phyloP scores from a whole-genome alignment of 2,797 vertebrate species.

The Trematomus bernacchii region DNA sequence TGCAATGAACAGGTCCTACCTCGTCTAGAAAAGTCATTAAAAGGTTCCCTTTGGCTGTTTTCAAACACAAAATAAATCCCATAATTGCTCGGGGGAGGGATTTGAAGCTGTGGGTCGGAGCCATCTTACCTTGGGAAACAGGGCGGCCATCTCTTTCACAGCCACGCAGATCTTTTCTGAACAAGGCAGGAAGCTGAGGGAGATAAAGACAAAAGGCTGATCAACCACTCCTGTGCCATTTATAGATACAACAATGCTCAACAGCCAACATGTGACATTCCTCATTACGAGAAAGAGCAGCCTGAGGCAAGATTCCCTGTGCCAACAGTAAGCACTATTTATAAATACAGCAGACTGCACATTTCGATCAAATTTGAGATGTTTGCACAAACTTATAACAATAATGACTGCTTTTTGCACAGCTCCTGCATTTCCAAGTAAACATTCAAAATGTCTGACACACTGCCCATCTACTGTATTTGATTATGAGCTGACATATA shows the following conservation, averaged over 20 bases:
- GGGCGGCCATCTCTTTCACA: slow-evolving; percentile 96
- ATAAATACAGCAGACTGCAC: background rate
- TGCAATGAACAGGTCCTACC: slow-evolving; percentile 7
- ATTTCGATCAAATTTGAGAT: background rate
- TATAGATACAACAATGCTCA: background rate
- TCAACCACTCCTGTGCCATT: background rate
- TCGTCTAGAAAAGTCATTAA: slow-evolving; percentile 13
- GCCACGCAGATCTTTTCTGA: slow-evolving; percentile 98
- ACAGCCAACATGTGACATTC: background rate
- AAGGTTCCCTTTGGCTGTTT: slow-evolving; percentile 40
- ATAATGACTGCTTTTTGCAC: background rate
- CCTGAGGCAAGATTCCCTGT: background rate
- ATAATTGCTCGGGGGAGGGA: slow-evolving; percentile 19
- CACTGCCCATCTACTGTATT: background rate
- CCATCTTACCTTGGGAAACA: slow-evolving; percentile 96
- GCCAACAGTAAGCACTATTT: background rate
- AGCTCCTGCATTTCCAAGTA: background rate
- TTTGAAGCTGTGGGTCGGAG: slow-evolving; percentile 12
- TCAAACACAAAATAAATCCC: slow-evolving; percentile 50
- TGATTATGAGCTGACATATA: background rate
- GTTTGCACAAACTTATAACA: background rate
- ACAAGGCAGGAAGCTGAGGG: slow-evolving; percentile 93
- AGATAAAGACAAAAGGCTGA: slow-evolving; percentile 26
- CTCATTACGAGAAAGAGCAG: background rate
- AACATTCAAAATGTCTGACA: background rate